Conservation (phyloP, 2,113 vertebrate species). For the Tachysurus fulvidraco region DNA sequence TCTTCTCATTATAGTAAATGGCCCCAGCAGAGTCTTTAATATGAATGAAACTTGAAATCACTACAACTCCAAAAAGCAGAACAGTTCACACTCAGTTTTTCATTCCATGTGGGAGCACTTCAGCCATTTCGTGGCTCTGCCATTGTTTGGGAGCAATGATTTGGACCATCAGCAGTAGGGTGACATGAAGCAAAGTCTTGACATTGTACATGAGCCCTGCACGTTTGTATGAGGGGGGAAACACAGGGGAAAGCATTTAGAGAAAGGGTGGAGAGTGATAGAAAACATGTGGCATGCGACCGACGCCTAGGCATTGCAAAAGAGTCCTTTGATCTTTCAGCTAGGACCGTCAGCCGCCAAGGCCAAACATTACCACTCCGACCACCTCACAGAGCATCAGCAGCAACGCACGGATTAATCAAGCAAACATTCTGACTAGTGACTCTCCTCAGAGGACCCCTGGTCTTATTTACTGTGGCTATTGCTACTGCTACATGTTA, state of each 20-base stretch:
- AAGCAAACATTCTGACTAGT: slow-evolving; percentile 15
- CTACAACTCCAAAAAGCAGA: slow-evolving; percentile 22
- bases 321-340: slow-evolving; percentile 58
- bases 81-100: slow-evolving; percentile 26
- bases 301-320: slow-evolving; percentile 29
- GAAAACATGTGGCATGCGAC: slow-evolving; percentile 64
- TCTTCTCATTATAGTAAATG: slow-evolving; percentile 40
- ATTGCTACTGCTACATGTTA: slow-evolving; percentile 21
- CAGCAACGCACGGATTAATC: slow-evolving; percentile 32
- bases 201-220: slow-evolving; percentile 37
- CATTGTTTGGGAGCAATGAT: slow-evolving; percentile 34
- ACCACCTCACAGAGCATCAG: slow-evolving; percentile 28
- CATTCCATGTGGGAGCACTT: slow-evolving; percentile 31
- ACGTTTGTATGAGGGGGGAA: slow-evolving; percentile 40
- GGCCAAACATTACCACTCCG: slow-evolving; percentile 20
- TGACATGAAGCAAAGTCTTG: slow-evolving; percentile 33
- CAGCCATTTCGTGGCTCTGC: slow-evolving; percentile 5
- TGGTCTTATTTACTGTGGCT: slow-evolving; percentile 29
- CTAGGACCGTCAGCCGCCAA: slow-evolving; percentile 57
- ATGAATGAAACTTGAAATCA: slow-evolving; percentile 26
- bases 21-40: slow-evolving; percentile 16
- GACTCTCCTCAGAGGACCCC: slow-evolving; percentile 18
- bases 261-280: slow-evolving; percentile 64
- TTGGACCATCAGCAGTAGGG: slow-evolving; percentile 29
- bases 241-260: slow-evolving; percentile 67